Evolutionary conservation across 2,888 invertebrate species (phyloP), one percentile per base, ranked within the genome.

Genomic region (Teleiodes luculella): DNA sequence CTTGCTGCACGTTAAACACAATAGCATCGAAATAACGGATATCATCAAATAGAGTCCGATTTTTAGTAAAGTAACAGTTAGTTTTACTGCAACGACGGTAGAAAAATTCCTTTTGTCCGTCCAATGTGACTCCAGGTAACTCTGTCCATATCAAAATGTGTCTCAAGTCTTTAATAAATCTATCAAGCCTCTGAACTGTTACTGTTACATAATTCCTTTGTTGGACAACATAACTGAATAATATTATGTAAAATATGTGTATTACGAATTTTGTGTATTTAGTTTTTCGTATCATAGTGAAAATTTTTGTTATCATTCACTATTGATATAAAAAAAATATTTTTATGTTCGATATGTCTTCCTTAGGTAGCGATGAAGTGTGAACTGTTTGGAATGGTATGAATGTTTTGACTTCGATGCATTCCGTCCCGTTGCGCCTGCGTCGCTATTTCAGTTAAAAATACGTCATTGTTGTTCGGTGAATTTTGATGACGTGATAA

Each of bases 1-100:
- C 43, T 43, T 43, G 43, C 13, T 76, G 70, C 8, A 72, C 59
- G 65, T 80, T 78, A 43, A 87, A 88, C 7, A 88, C 59, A 1
- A 88, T 66, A 0, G 74, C 81, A 58, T 88, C 88, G 31, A 82
- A 88, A 53, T 83, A 77, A 28, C 81, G 70, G 0, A 76, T 3
- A 57, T 81, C 79, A 0, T 64, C 59, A 1, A 80, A 74, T 1
- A 80, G 59, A n/a, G 59, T 74, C 57, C 66, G 72, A 35, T 88
- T 80, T 14, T 55, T 68, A 0, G 83, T 84, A 0, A 87, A 62
- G 61, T 78, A 86, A 57, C 88, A 87, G 58, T 86, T 88, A 0
- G 66, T 58, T 18, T 63, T 46, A 1, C 54, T 36, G 56, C 87
- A 88, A 2, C 68, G 69, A 13, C 65, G 58, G 0, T 64, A 59